These are phyloP conservation scores for Apus apus DNA, from an alignment of 2,113 vertebrate genomes.

Conservation along the genomic window DNA sequence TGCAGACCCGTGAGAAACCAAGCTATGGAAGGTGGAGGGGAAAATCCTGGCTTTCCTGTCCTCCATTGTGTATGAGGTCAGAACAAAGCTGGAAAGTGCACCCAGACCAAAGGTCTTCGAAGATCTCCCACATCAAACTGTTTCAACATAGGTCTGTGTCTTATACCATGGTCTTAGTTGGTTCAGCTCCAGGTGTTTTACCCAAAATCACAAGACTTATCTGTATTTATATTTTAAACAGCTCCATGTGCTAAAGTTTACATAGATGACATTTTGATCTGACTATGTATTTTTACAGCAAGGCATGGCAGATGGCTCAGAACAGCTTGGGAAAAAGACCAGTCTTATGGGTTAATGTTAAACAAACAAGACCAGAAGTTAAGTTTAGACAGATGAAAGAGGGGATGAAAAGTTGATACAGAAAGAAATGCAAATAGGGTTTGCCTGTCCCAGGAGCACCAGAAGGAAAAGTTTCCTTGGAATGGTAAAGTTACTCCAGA, in stretches of 20 bases:
- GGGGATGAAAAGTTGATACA: background rate
- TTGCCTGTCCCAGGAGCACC: background rate
- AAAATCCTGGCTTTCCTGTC: background rate
- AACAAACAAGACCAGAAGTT: background rate
- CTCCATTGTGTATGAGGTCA: background rate
- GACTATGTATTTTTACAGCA: conserved; percentile 16
- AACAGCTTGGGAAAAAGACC: background rate
- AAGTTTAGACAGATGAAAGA: background rate
- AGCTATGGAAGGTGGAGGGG: background rate
- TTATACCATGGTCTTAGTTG: background rate
- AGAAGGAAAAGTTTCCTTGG: background rate
- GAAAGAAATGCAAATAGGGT: background rate
- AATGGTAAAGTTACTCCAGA: background rate
- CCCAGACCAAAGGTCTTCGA: background rate
- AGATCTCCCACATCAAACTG: background rate
- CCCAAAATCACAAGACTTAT: background rate
- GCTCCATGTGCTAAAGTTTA: background rate
- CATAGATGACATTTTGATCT: conserved; percentile 6
- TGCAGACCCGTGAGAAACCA: background rate
- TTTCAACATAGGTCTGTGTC: background rate
- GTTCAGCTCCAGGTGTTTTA: background rate
- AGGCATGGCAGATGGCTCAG: background rate
- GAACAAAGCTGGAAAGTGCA: background rate
- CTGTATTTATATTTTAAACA: conserved; percentile 3
- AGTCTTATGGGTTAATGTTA: background rate